Base-by-base conservation (phyloP, 2,113 vertebrate genomes). In the Spheniscus mendiculus region DNA sequence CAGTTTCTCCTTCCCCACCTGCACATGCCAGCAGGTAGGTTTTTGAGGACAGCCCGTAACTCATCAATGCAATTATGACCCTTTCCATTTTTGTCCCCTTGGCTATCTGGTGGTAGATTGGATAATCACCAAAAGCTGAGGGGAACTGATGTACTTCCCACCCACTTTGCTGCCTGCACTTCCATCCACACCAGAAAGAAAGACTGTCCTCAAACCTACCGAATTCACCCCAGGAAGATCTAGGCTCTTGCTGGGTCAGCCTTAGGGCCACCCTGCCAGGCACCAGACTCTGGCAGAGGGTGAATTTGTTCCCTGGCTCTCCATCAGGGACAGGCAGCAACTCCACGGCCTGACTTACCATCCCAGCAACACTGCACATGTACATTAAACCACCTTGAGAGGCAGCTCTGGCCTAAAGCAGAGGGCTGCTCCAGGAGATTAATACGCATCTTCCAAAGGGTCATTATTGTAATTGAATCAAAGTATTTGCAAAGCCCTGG, bases 381-480 rank as follows among this genome's bases (percentile, higher is more conserved):
- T 14, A 12, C 36, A 10, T 61, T 22, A 84, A 90, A 52, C 13
- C 42, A 63, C 44, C 67, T 42, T 44, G 82, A 66, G 45, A 55
- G 7, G 47, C 58, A 86, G 67, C 29, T 84, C 42, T 87, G 71
- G 72, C 49, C 85, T 78, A 70, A 79, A 87, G 65, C 66, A 82
- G 66, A 58, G 81, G 36, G 47, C 61, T 81, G 63, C 65, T 95
- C 61, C 2, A 6, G 42, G 66, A 89, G 52, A 96, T 94, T 90
- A 95, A 80, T 71, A 47, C 3, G 0, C 73, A 30, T 83, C 91
- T 94, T 97, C 62, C 79, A 45, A 83, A 67, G 74, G 70, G 72
- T 92, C 83, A 79, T 95, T 32, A 19, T 9, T 67, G 47, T 90
- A 94, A 97, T 93, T 83, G 67, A 97, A 97, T 96, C 94, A 87